Evolutionary conservation across 2,113 vertebrate genomes (phyloP), one percentile per base, ranked within the genome.

Genomic region (Cheirogaleus medius): DNA sequence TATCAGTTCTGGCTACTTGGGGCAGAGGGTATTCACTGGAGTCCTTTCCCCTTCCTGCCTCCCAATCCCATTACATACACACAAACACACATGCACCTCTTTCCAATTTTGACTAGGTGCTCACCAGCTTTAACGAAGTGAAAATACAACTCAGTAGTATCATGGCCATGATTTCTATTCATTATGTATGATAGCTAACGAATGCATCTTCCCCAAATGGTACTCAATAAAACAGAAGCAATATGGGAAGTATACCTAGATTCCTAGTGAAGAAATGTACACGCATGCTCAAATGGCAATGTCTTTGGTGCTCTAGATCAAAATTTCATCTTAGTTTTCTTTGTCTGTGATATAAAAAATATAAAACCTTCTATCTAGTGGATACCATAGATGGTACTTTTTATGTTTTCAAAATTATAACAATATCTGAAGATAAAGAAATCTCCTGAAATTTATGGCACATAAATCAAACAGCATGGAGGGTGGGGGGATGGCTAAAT

Each of bases 311-410:
- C 10, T 87, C 20, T 58, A 47, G 3, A 63, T 17, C 8, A 91
- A 91, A 93, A 86, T 83, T 56, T 85, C 32, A 87, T 54, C 21
- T 84, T 64, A n/a, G 13, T 81, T 93, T 96, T 80, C 9, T 84
- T 87, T 14, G 84, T 66, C 34, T 91, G 58, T 64, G 44, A 68
- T 71, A 84, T 60, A 87, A 96, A 96, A 93, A 95, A 87, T 63
- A 52, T 23, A 90, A 92, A 68, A 71, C 27, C 12, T 91, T 78
- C 14, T 64, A 80, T 58, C 23, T 23, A 87, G 63, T 78, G 54
- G 64, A 73, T 68, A 42, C 37, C 42, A 27, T 5, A 29, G 68
- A 44, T 60, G 39, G 37, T 17, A 74, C 52, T 71, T 44, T 77
- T 32, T 71, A 44, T 47, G 18, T 81, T 89, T 91, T 88, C 34